Conservation (phyloP, 2,888 invertebrate genomes). For the Cosmia pyralina region DNA sequence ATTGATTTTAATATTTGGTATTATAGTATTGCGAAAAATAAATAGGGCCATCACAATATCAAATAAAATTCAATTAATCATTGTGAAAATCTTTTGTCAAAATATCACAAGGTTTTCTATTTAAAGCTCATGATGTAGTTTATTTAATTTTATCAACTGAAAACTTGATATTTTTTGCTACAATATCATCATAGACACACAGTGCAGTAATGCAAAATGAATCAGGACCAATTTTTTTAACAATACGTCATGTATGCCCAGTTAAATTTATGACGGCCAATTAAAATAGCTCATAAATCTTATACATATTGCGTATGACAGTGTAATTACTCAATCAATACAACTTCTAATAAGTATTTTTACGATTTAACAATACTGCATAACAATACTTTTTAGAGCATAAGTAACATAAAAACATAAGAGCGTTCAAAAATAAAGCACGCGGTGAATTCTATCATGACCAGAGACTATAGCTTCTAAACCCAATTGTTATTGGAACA, state of each 20-base stretch:
- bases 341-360: conserved; percentile 43
- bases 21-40: not conserved
- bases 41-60: not conserved
- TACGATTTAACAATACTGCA: conserved; percentile 46
- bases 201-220: conserved; percentile 31
- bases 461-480: conserved; percentile 42
- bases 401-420: conserved; percentile 13
- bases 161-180: conserved; percentile 2
- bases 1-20: not conserved
- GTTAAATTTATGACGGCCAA: conserved; percentile 39
- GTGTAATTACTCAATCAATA: conserved; percentile 48
- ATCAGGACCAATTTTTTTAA: conserved; percentile 31
- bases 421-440: conserved; percentile 35
- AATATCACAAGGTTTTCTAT: not conserved
- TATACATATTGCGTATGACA: conserved; percentile 36
- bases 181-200: conserved; percentile 20
- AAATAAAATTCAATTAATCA: not conserved
- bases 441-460: conserved; percentile 15
- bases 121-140: not conserved
- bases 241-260: conserved; percentile 32
- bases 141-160: not conserved
- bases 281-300: conserved; percentile 53
- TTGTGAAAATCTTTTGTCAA: not conserved
- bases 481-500: conserved; percentile 46
- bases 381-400: conserved; percentile 42